Conservation (phyloP, 2,113 vertebrate species). For the Bubo blakistoni region DNA sequence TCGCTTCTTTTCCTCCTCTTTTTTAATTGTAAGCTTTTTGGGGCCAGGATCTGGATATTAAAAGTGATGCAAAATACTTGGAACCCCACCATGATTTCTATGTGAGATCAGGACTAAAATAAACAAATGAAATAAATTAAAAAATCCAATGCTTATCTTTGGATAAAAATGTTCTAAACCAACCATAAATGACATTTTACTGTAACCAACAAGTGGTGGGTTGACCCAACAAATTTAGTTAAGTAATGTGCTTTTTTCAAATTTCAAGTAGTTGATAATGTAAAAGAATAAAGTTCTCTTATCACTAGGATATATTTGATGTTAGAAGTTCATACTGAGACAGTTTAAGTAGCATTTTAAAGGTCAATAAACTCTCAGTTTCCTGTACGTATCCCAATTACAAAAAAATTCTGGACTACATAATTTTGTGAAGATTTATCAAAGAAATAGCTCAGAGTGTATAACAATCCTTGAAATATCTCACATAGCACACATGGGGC, state of each 20-base stretch:
- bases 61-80: background rate
- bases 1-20: background rate
- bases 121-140: background rate
- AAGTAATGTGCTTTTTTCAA: background rate
- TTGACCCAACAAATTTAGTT: background rate
- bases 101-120: background rate
- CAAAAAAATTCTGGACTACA: background rate
- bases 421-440: background rate
- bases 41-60: background rate
- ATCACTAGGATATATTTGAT: background rate
- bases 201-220: background rate
- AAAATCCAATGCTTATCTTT: background rate
- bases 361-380: background rate
- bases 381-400: background rate
- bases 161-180: background rate
- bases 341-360: background rate
- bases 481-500: background rate
- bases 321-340: background rate
- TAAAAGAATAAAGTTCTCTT: background rate
- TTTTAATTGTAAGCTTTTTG: background rate
- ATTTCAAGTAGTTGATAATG: background rate
- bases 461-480: background rate
- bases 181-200: background rate
- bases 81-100: background rate
- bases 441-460: background rate